Evolutionary conservation across 2,888 invertebrate species (phyloP), one percentile per base, ranked within the genome.

Genomic region (Drosophila rellima): DNA sequence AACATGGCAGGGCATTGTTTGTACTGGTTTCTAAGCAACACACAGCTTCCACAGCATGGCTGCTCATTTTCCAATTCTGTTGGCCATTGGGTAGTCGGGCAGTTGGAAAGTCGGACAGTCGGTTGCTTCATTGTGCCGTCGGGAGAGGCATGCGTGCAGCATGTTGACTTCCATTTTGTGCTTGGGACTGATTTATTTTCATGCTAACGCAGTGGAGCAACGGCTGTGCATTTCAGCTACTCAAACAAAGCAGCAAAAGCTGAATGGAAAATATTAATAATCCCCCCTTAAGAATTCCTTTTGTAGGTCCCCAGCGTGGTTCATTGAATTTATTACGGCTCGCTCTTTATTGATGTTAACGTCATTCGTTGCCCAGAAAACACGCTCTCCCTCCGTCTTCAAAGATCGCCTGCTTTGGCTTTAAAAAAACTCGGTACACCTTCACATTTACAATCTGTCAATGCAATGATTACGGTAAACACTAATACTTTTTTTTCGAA

Each of bases 191-290:
- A 83, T 83, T 83, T 83, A 83, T 83, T 70, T 78, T 61, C 48
- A 70, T 69, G 78, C 60, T 63, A 64, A 52, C 56, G 72, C 69
- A 78, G 55, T 67, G 66, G 71, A 48, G 40, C 66, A 31, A 57
- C 55, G 45, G 52, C 55, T 66, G 17, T 20, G 73, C 76, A 79
- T 79, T 86, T 69, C 67, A 87, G 66, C 82, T 79, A 81, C 80
- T 78, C 82, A 84, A 84, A 83, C 87, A 83, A 74, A 69, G 80
- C 73, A 62, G 55, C 48, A 52, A 74, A 72, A 71, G 81, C 78
- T 69, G 67, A 68, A 82, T 78, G 82, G 78, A 87, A 87, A 84
- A 84, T 84, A 87, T 84, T 84, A 82, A 84, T 84, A 87, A 87
- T 82, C 81, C 68, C 17, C 57, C 42, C 45, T 54, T 44, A 52